Evolutionary conservation across 2,113 vertebrate species (phyloP).

Genomic region (Axis porcinus): DNA sequence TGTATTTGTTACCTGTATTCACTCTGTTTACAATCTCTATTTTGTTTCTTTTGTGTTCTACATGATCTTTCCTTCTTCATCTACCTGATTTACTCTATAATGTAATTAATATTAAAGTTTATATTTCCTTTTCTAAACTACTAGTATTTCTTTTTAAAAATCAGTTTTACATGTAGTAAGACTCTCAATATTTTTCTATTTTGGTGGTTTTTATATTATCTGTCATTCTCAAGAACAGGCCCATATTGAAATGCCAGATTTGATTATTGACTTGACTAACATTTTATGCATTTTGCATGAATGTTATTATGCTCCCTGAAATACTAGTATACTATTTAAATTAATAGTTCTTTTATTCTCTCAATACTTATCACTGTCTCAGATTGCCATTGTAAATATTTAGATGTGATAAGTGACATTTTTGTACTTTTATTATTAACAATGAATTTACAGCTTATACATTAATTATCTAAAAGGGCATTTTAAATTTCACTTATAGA

Average conservation of each 20-base stretch:
- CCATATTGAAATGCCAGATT: neutral
- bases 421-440: constrained; percentile 16
- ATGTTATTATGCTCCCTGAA: neutral
- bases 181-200: neutral
- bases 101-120: neutral
- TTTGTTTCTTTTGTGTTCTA: neutral
- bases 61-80: neutral
- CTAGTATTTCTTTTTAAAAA: neutral
- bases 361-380: neutral
- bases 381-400: constrained; percentile 9
- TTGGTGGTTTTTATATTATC: neutral
- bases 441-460: neutral
- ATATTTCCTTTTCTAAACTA: neutral
- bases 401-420: neutral
- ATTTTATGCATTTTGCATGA: neutral
- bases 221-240: neutral
- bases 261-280: constrained; percentile 1
- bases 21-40: neutral
- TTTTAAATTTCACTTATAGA: neutral
- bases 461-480: neutral
- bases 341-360: neutral
- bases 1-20: neutral
- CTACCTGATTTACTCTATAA: neutral
- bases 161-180: neutral
- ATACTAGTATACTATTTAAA: neutral